Evolutionary conservation across 2,888 invertebrate species (phyloP).

Genomic region (Metalampra italica): DNA sequence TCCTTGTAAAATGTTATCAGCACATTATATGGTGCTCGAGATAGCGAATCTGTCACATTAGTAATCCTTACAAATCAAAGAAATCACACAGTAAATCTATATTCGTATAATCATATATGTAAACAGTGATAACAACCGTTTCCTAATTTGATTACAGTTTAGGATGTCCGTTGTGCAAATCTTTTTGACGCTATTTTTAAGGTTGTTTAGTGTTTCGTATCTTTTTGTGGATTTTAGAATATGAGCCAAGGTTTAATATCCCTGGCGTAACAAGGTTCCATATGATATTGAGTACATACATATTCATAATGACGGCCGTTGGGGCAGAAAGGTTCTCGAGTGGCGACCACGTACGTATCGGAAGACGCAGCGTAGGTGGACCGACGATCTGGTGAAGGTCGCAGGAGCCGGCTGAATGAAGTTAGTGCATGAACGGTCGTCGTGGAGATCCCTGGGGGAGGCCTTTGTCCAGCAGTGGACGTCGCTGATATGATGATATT

Average conservation of each 20-base stretch:
- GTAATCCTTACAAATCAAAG: conserved; percentile 10
- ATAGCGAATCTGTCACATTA: conserved; percentile 6
- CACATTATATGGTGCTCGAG: conserved; percentile 3
- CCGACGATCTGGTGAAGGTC: too few species aligned
- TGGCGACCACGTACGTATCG: too few species aligned
- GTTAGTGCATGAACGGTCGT: too few species aligned
- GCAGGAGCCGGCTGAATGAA: too few species aligned
- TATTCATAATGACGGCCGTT: too few species aligned
- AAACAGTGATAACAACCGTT: neutral
- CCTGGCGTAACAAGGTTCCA: too few species aligned
- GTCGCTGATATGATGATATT: too few species aligned
- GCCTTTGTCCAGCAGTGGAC: too few species aligned
- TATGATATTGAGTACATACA: too few species aligned
- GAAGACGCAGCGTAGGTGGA: too few species aligned
- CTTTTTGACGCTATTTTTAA: neutral
- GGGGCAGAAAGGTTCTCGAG: too few species aligned
- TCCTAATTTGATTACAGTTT: conserved; percentile 1
- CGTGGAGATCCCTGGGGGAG: too few species aligned
- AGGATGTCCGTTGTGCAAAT: neutral
- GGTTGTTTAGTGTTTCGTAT: neutral
- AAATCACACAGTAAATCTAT: neutral
- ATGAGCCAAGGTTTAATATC: neutral
- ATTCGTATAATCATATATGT: neutral
- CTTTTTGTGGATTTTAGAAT: neutral
- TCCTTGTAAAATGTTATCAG: conserved; percentile 5